Conservation (phyloP, 2,888 invertebrate genomes). For the Drosophila diplacantha region DNA sequence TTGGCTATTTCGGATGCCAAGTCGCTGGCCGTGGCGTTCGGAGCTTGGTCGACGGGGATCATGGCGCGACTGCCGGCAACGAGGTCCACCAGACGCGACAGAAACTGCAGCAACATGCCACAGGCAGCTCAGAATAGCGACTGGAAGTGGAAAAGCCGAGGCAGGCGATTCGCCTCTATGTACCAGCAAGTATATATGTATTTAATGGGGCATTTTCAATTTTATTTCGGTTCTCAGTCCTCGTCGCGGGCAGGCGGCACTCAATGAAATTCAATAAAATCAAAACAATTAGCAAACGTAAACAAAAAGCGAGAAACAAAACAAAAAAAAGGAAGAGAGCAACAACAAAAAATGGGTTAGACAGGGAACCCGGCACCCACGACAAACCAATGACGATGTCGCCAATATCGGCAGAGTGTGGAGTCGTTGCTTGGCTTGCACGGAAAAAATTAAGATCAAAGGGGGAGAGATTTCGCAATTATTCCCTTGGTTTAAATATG, state of each 20-base stretch:
- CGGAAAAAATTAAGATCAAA: slow-evolving; percentile 11
- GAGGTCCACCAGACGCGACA: slow-evolving; percentile 50
- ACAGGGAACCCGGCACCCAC: slow-evolving; percentile 14
- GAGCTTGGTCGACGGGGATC: slow-evolving; percentile 36
- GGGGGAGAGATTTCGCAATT: not conserved
- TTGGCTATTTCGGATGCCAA: slow-evolving; percentile 72
- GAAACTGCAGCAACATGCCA: slow-evolving; percentile 64
- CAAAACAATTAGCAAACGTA: slow-evolving; percentile 62
- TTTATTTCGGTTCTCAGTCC: slow-evolving; percentile 37
- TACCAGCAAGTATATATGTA: slow-evolving; percentile 1
- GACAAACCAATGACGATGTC: slow-evolving; percentile 37
- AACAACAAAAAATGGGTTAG: slow-evolving; percentile 11
- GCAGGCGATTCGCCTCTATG: slow-evolving; percentile 28
- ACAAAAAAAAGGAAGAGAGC: not conserved
- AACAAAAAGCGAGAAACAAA: slow-evolving; percentile 44
- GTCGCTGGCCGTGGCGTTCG: slow-evolving; percentile 36
- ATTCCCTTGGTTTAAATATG: not conserved
- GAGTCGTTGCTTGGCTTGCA: slow-evolving; percentile 50
- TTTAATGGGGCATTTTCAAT: slow-evolving; percentile 37
- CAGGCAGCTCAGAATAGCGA: slow-evolving; percentile 61
- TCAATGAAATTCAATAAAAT: slow-evolving; percentile 68
- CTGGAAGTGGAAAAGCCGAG: slow-evolving; percentile 44
- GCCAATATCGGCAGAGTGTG: slow-evolving; percentile 34
- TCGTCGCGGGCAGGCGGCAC: slow-evolving; percentile 41
- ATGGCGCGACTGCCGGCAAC: slow-evolving; percentile 53